Base-by-base conservation (phyloP, 1,140 invertebrate genomes). In the Frieseomelitta varia region DNA sequence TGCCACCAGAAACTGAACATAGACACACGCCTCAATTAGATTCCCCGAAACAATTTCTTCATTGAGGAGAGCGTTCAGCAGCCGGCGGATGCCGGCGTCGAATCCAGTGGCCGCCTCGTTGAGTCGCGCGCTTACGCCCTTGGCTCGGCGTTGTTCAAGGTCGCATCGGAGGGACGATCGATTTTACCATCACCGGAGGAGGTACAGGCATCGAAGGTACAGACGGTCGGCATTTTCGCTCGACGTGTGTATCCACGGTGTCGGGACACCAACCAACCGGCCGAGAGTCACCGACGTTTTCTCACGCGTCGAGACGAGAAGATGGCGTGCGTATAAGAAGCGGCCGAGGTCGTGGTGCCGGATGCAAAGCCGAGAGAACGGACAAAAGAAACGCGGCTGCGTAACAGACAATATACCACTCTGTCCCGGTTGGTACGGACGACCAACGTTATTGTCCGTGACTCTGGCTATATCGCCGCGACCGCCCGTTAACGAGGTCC, bases 351-450 rank as follows among this genome's bases (percentile, higher is more conserved):
- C 63, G 55, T 30, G 87, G 39, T 47, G 88, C 90, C 90, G 90
- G 90, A 91, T 91, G 90, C 63, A 39, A 56, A 75, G 63, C 81
- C 86, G 81, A 88, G 81, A 88, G 81, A 81, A 75, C 79, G 65
- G 83, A 91, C 85, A 90, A 91, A 91, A 87, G 90, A 55, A 90
- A 90, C 75, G 71, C 71, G 82, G 67, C 71, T 81, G 61, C 81
- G 55, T 81, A 81, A 79, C 85, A 84, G 85, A 87, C 85, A 88
- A 88, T 88, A 88, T 88, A 79, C 77, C 56, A 51, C 15, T 53
- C 63, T 81, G 65, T 53, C 30, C 85, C 39, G 24, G 69, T 74
- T 39, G 24, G 69, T 74, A 74, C 53, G 69, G 75, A 68, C 76
- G 74, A 81, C 79, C 80, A 82, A 86, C 65, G 68, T 88, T 85